Evolutionary conservation across 1,140 invertebrate species (phyloP).

Genomic region (Goniozus legneri): DNA sequence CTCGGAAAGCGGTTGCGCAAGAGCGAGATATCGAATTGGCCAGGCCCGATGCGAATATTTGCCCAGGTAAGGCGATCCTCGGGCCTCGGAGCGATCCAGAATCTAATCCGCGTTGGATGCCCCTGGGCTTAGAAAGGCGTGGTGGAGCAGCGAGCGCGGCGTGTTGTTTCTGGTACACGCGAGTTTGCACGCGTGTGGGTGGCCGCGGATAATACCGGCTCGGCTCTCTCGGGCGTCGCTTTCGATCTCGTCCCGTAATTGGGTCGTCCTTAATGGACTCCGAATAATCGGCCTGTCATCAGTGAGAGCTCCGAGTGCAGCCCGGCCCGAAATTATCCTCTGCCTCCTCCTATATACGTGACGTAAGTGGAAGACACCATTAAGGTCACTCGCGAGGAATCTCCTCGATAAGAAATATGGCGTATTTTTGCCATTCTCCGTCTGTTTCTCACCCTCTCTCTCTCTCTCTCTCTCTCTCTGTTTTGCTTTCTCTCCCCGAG

Average conservation of each 20-base stretch:
- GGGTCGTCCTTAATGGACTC: slow-evolving; percentile 18
- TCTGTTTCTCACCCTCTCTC: no score
- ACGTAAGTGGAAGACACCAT: slow-evolving; percentile 16
- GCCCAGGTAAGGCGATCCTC: slow-evolving; percentile 15
- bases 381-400: slow-evolving; percentile 14
- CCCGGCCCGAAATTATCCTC: not conserved
- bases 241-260: slow-evolving; percentile 12
- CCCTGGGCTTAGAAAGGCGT: slow-evolving; percentile 40
- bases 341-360: slow-evolving; percentile 7
- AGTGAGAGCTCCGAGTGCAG: not conserved
- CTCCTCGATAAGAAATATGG: not conserved
- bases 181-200: not conserved
- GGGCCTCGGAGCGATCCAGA: slow-evolving; percentile 28
- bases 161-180: slow-evolving; percentile 1
- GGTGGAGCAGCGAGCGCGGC: slow-evolving; percentile 15
- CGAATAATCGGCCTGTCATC: slow-evolving; percentile 17
- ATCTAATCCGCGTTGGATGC: slow-evolving; percentile 33
- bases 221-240: not conserved
- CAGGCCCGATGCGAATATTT: slow-evolving; percentile 12
- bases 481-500: no score
- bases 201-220: not conserved
- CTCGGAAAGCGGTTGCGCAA: no score
- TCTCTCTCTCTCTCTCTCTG: no score
- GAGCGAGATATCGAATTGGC: not conserved
- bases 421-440: no score